Evolutionary conservation across 2,797 vertebrate species (phyloP).

Genomic region (Channallabes apus): DNA sequence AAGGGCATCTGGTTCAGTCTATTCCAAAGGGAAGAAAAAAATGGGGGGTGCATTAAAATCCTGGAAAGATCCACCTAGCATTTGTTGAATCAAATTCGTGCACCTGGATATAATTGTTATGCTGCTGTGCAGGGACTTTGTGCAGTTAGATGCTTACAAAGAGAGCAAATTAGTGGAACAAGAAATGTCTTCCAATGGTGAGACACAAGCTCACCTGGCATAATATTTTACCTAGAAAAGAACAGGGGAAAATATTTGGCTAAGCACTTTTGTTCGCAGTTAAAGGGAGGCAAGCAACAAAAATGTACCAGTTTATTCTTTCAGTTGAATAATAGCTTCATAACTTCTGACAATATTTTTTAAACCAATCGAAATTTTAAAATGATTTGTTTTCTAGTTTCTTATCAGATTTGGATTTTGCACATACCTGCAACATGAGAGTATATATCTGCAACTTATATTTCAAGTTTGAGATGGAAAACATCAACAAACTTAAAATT

Average conservation of each 20-base stretch:
- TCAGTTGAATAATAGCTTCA: not conserved
- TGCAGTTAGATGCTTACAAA: conserved; percentile 74
- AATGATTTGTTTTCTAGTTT: not conserved
- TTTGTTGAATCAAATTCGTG: conserved; percentile 98
- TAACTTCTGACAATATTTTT: not conserved
- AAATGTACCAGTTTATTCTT: not conserved
- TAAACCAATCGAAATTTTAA: not conserved
- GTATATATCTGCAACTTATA: not conserved
- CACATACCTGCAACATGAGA: not conserved
- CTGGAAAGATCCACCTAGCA: conserved; percentile 90
- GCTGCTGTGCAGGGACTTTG: conserved; percentile 94
- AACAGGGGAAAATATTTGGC: conserved; percentile 66
- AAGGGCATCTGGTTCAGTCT: conserved; percentile 89
- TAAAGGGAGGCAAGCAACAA: not conserved
- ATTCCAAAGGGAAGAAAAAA: conserved; percentile 79
- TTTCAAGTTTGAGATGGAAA: not conserved
- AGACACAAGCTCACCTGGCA: conserved; percentile 86
- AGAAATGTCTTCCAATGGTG: conserved; percentile 91
- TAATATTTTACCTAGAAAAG: conserved; percentile 77
- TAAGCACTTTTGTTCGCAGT: conserved; percentile 41
- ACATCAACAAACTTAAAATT: too few species aligned
- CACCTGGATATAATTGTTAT: conserved; percentile 97
- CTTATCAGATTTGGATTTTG: not conserved
- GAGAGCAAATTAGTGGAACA: conserved; percentile 94
- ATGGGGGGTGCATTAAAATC: conserved; percentile 57